Base-by-base conservation (phyloP, 1,140 invertebrate genomes). In the Drosophila littoralis region DNA sequence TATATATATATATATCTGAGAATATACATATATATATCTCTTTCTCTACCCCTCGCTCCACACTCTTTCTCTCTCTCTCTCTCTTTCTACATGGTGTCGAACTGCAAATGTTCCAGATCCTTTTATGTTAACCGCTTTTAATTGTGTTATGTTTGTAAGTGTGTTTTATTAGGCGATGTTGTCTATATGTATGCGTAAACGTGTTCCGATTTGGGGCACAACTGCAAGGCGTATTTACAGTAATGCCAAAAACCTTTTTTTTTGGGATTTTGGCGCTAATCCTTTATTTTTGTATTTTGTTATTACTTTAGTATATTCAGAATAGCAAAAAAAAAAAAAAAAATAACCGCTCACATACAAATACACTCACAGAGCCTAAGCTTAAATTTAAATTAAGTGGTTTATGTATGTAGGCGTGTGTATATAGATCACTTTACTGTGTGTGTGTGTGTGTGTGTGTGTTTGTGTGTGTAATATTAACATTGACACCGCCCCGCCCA, bases 201-300 rank as follows among this genome's bases (percentile, higher is more conserved):
- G 38, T 42, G 17, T 13, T 7, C 35, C 33, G 48, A 6, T 51
- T 28, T 17, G 35, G 38, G 45, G 32, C 35, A 42, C n/a, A 59
- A 52, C 45, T 54, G 63, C 54, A 78, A 73, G 61, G 55, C 57
- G 58, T 81, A 77, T 81, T 81, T 81, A 81, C 79, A 81, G 17
- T 36, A 32, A 43, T 50, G 67, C 60, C 67, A 76, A 61, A 72
- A 66, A 50, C n/a, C 38, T 32, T 6, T 17, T 35, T 32, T 6
- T 17, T 35, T 6, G 8, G 7, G 17, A 57, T 28, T 42, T 38
- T 40, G 15, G 52, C 52, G 36, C 28, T 15, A 9, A 40, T 32
- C 51, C 12, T 7, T n/a, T 50, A 32, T 32, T 32, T 50, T 32
- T 33, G 7, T n/a, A 38, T 46, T 40, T 51, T 22, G 22, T 22